Conservation (phyloP, 2,797 vertebrate genomes). For the Gymnodraco acuticeps region DNA sequence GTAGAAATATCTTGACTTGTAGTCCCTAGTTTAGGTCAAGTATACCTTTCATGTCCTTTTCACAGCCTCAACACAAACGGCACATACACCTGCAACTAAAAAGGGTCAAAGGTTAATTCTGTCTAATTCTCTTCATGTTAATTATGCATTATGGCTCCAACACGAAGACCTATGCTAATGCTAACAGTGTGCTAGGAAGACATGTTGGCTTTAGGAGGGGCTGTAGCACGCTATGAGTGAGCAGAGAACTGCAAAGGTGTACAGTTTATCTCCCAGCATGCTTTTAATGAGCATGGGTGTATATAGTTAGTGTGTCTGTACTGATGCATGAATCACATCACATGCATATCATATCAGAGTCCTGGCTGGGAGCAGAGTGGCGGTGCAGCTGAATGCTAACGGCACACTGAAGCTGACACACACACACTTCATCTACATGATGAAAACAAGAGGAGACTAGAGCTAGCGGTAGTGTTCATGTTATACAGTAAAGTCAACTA, state of each 20-base stretch:
- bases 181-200: not conserved
- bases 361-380: not conserved
- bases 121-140: not conserved
- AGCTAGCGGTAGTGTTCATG: constrained; percentile 46
- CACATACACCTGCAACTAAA: not conserved
- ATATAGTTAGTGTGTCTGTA: not conserved
- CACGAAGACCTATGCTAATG: not conserved
- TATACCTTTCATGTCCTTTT: not conserved
- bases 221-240: constrained; percentile 2
- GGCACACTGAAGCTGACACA: constrained; percentile 45
- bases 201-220: not conserved
- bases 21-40: not conserved
- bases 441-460: not conserved
- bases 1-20: not conserved
- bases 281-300: constrained; percentile 39
- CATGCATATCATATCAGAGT: constrained; percentile 42
- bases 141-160: not conserved
- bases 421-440: constrained; percentile 21
- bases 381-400: constrained; percentile 37
- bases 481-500: constrained; percentile 76
- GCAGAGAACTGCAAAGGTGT: constrained; percentile 27
- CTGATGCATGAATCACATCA: not conserved
- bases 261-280: constrained; percentile 45
- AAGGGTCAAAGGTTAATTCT: not conserved
- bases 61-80: not conserved